Percentiles rank a stretch among this genome's conserved stretches.
Conservation (phyloP, 2,797 vertebrate species). For the Hypotaenidia okinawae region DNA sequence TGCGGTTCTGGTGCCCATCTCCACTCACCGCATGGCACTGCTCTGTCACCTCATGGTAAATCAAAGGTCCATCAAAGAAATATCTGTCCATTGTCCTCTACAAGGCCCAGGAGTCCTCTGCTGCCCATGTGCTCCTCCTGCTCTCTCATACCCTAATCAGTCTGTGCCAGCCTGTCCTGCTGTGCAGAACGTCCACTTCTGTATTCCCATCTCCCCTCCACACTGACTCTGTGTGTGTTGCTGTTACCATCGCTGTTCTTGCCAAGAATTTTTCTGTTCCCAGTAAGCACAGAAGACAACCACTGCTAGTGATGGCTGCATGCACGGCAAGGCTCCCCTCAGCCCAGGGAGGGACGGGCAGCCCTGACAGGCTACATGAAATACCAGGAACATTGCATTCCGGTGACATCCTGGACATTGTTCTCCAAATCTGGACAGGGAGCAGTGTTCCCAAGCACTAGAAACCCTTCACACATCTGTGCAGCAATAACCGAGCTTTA, state of each 20-base stretch:
- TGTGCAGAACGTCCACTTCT: neutral
- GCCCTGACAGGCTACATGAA: neutral
- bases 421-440: neutral
- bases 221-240: too few relatives aligned
- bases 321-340: neutral
- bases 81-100: neutral
- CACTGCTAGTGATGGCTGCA: too few relatives aligned
- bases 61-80: neutral
- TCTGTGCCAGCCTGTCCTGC: neutral
- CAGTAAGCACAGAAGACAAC: neutral
- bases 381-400: neutral
- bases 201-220: neutral
- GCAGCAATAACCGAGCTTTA: neutral
- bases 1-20: neutral
- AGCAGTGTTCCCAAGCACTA: neutral
- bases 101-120: neutral
- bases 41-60: neutral
- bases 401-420: neutral
- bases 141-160: neutral
- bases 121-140: neutral
- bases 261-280: neutral
- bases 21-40: rapidly evolving
- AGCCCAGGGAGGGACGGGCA: neutral
- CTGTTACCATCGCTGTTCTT: neutral
- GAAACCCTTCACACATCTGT: neutral